A percentile compares a stretch with the other conserved stretches of the same genome.
phyloP scores from a whole-genome alignment of 2,797 vertebrate species.

The Gymnoscopelus microlampas region DNA sequence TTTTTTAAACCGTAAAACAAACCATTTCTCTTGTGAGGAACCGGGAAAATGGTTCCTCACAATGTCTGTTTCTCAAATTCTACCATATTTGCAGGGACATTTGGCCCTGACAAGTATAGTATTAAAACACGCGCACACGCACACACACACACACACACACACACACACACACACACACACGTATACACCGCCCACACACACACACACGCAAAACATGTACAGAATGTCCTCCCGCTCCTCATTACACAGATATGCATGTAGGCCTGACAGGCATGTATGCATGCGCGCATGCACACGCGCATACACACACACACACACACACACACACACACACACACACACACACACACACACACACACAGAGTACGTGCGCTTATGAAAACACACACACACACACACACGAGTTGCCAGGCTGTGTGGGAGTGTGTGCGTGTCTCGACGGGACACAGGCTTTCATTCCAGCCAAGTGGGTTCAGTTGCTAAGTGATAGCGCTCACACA shows the following conservation, averaged over 20 bases:
- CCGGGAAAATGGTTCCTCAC: too few species aligned
- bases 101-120: too few species aligned
- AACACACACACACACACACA: neutral
- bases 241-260: neutral
- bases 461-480: slow-evolving; percentile 74
- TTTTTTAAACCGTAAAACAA: too few species aligned
- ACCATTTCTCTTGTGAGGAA: too few species aligned
- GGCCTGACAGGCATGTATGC: neutral
- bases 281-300: neutral
- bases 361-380: neutral
- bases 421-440: slow-evolving; percentile 63
- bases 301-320: neutral
- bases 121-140: too few species aligned
- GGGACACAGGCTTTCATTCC: slow-evolving; percentile 73
- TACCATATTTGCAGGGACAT: too few species aligned
- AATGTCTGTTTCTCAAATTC: too few species aligned
- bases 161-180: too few species aligned
- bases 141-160: too few species aligned
- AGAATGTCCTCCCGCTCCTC: too few species aligned
- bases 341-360: slow-evolving; percentile 2
- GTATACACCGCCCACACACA: neutral
- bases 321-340: slow-evolving; percentile 19
- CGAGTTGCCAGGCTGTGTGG: slow-evolving; percentile 54
- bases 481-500: slow-evolving; percentile 74
- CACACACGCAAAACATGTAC: neutral